Percentiles rank a stretch among this genome's conserved stretches.
Conservation (phyloP, 1,140 invertebrate species). For the Lutraria rhynchaena region DNA sequence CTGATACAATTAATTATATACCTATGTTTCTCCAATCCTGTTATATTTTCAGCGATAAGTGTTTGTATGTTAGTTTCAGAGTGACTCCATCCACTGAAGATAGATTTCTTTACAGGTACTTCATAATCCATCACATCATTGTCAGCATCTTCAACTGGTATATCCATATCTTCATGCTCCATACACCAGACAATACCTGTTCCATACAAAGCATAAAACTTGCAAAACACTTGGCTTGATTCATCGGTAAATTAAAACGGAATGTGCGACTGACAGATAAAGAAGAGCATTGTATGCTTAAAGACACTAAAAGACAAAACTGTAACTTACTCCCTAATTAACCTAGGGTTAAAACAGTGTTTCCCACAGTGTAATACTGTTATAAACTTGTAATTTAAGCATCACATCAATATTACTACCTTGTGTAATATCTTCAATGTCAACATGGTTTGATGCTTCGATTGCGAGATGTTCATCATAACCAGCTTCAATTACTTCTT, state of each 20-base stretch:
- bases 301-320: too few relatives aligned
- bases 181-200: conserved; percentile 40
- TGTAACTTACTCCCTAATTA: too few relatives aligned
- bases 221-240: background rate
- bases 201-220: background rate
- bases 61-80: conserved; percentile 1
- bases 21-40: conserved; percentile 6
- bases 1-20: background rate
- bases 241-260: background rate
- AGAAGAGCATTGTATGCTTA: background rate
- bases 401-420: conserved; percentile 38
- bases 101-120: background rate
- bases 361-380: too few relatives aligned
- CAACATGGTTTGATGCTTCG: conserved; percentile 47
- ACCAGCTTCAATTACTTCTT: conserved; percentile 40
- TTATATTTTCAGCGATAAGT: conserved; percentile 11
- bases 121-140: background rate
- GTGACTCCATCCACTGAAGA: conserved; percentile 21
- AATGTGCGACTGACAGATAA: background rate
- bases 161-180: background rate
- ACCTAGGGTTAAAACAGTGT: too few relatives aligned
- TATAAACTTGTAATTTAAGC: background rate
- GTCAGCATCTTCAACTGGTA: background rate
- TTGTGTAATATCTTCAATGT: conserved; percentile 59
- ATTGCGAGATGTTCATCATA: conserved; percentile 55